Base-by-base conservation (phyloP, 2,797 vertebrate genomes). In the Chiroxiphia lanceolata region DNA sequence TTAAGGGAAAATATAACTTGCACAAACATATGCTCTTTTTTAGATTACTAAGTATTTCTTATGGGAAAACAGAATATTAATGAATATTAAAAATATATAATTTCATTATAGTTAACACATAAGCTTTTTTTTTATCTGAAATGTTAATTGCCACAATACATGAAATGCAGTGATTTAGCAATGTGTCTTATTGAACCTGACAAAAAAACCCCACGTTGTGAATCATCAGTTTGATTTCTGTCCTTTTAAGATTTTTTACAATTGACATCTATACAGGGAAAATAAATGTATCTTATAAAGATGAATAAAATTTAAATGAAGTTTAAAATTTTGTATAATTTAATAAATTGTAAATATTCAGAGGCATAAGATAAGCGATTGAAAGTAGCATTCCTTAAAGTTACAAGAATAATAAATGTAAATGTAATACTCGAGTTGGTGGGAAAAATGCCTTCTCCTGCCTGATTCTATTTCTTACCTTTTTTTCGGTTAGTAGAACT, bases 11-110 rank as follows among this genome's bases (percentile, higher is more conserved):
- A 67, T 34, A 59, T 44, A 85, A 92, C 83, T 96, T 95, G 53
- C 75, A 82, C 42, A 82, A 95, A 94, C 91, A 94, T 93, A 93
- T 94, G 83, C 40, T 91, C 27, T 38, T 60, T 89, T 70, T 94
- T 81, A 67, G 83, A 95, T 92, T 91, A 44, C 50, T 86, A 83
- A 88, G 80, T 88, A 76, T 90, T 94, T 95, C 91, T 92, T 89
- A 51, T 0, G 15, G 83, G 61, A 77, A 93, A 93, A 83, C 76
- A 81, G n/a, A 93, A 76, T 33, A 72, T 60, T 91, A 94, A 93
- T 92, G 85, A 91, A 83, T 59, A 83, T 82, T 75, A 96, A 78
- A 38, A 91, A 57, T 47, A 86, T 63, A 81, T 91, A 95, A 89
- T 80, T 91, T 89, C n/a, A 91, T 87, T 78, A 61, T 13, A 42